phyloP scores from a whole-genome alignment of 2,888 invertebrate species.

The Ophion slaviceki region DNA sequence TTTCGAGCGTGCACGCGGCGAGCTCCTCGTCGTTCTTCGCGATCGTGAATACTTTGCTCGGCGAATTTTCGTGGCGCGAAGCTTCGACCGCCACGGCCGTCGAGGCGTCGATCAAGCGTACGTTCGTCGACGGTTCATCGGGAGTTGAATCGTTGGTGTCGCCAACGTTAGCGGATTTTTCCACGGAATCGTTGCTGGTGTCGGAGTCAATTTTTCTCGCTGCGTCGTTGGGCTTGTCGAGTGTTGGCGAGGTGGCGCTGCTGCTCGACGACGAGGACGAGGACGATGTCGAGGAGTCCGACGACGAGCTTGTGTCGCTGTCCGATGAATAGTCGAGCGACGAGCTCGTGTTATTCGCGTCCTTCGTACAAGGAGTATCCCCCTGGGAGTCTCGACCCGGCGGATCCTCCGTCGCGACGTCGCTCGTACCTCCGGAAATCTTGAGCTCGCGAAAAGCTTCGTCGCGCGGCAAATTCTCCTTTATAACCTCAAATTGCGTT shows the following conservation, averaged over 20 bases:
- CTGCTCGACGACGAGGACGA: slow-evolving; percentile 72
- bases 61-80: slow-evolving; percentile 72
- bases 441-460: slow-evolving; percentile 77
- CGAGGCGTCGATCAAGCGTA: neutral
- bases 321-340: slow-evolving; percentile 59
- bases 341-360: slow-evolving; percentile 55
- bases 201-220: slow-evolving; percentile 66
- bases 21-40: slow-evolving; percentile 67
- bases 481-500: slow-evolving; percentile 80
- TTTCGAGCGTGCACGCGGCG: slow-evolving; percentile 71
- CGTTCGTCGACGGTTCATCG: neutral
- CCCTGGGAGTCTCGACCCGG: slow-evolving; percentile 59
- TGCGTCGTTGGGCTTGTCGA: slow-evolving; percentile 48
- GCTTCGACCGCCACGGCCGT: neutral
- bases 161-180: slow-evolving; percentile 32
- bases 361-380: slow-evolving; percentile 11
- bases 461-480: slow-evolving; percentile 78
- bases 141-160: neutral
- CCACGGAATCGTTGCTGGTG: slow-evolving; percentile 66
- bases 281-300: slow-evolving; percentile 70
- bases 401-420: slow-evolving; percentile 32
- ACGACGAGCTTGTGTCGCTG: slow-evolving; percentile 72
- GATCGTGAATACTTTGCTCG: slow-evolving; percentile 75
- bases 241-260: slow-evolving; percentile 63
- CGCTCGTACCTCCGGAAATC: slow-evolving; percentile 70